Conservation (phyloP, 2,113 vertebrate genomes). For the Antechinus stuartii region DNA sequence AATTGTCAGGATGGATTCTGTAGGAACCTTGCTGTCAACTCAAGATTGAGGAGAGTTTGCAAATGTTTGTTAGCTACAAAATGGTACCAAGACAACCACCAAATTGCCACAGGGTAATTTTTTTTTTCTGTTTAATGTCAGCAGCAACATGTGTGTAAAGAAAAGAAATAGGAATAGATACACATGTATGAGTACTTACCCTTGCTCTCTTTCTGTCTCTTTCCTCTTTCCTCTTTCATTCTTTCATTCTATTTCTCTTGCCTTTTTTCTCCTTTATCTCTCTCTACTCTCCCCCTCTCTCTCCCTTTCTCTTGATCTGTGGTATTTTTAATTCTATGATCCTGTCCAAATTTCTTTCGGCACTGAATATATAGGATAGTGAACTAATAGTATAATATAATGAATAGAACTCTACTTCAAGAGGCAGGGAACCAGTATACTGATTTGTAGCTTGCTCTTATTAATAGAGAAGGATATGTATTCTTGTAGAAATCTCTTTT, state of each 20-base stretch:
- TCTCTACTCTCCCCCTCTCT: too few relatives aligned
- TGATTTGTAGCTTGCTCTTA: background rate
- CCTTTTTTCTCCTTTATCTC: too few relatives aligned
- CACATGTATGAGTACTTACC: background rate
- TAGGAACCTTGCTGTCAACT: background rate
- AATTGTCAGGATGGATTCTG: background rate
- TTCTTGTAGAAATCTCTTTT: background rate
- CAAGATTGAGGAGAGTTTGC: conserved; percentile 14
- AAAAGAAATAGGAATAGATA: background rate
- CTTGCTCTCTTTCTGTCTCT: too few relatives aligned
- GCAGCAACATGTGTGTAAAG: background rate
- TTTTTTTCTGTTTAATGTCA: background rate
- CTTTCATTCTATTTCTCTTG: too few relatives aligned
- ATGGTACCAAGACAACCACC: background rate
- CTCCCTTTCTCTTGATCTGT: background rate
- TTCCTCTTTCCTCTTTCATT: too few relatives aligned
- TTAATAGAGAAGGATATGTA: background rate
- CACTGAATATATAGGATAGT: background rate
- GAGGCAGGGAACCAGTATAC: background rate
- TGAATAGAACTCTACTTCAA: background rate
- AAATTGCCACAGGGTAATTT: background rate
- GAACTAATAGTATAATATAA: background rate
- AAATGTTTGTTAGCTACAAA: background rate
- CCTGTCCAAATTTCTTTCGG: background rate
- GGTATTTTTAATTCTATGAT: background rate